A percentile compares a stretch with the other conserved stretches of the same genome.
Conservation (phyloP, 2,888 invertebrate genomes). For the Parasteatoda lunata region DNA sequence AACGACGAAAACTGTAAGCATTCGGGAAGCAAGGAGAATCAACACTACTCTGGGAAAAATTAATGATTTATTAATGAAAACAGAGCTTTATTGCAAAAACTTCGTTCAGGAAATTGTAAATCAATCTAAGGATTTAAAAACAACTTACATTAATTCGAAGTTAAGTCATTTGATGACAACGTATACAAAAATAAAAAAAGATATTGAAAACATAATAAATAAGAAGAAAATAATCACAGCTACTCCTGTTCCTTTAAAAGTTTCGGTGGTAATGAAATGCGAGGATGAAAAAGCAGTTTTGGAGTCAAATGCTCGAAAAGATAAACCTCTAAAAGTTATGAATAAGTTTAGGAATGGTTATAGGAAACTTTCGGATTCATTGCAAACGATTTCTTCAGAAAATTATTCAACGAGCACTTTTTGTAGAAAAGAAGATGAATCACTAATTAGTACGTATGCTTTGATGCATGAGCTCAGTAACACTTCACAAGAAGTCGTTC, state of each 20-base stretch:
- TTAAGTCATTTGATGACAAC: slow-evolving; percentile 10
- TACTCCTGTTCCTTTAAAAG: too few species aligned
- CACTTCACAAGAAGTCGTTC: too few species aligned
- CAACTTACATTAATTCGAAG: not conserved
- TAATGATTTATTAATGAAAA: slow-evolving; percentile 13
- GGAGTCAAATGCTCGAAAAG: not conserved
- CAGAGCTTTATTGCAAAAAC: slow-evolving; percentile 2
- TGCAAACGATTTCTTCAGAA: too few species aligned
- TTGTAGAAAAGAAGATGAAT: too few species aligned
- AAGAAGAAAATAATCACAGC: not conserved
- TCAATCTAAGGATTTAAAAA: not conserved
- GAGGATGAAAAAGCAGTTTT: not conserved
- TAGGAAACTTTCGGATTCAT: too few species aligned
- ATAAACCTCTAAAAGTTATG: too few species aligned
- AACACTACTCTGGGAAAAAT: slow-evolving; percentile 10
- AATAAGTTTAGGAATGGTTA: too few species aligned
- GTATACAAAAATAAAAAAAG: not conserved
- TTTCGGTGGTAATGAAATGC: too few species aligned
- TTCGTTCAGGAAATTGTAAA: not conserved
- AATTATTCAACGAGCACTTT: too few species aligned
- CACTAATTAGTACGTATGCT: too few species aligned
- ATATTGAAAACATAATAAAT: not conserved
- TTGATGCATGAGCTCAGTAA: too few species aligned
- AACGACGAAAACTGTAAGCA: not conserved
- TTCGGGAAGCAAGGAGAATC: not conserved